Evolutionary conservation across 2,888 invertebrate genomes (phyloP).

Genomic region (Timandra comae): DNA sequence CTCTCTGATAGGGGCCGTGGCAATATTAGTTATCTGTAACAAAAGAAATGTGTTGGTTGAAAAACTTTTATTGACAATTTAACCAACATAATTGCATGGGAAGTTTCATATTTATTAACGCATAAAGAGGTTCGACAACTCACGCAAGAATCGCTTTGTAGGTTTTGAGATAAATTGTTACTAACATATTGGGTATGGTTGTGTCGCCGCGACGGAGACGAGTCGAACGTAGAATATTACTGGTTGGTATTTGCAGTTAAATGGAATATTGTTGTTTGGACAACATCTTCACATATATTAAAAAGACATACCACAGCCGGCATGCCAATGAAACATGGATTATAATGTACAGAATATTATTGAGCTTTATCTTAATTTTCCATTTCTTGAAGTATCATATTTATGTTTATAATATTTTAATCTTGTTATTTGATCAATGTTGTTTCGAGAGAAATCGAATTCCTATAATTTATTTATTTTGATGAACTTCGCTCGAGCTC

Average conservation of each 20-base stretch:
- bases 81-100: constrained; percentile 46
- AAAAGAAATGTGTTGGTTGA: constrained; percentile 53
- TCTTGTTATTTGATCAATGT: constrained; percentile 5
- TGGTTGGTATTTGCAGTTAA: constrained; percentile 17
- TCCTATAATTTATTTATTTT: too few species aligned
- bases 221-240: constrained; percentile 8
- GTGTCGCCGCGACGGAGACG: constrained; percentile 11
- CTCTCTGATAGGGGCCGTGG: constrained; percentile 56
- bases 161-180: constrained; percentile 32
- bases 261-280: constrained; percentile 9
- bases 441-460: constrained; percentile 5
- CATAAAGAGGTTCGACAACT: constrained; percentile 33
- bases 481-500: too few species aligned
- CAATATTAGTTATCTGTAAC: constrained; percentile 70
- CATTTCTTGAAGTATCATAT: constrained; percentile 14
- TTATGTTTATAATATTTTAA: constrained; percentile 17
- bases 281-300: too few species aligned
- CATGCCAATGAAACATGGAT: constrained; percentile 16
- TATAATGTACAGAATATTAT: constrained; percentile 2
- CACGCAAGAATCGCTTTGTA: constrained; percentile 37
- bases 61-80: constrained; percentile 41
- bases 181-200: constrained; percentile 29
- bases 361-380: constrained; percentile 23
- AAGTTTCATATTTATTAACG: constrained; percentile 38
- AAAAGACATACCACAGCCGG: too few species aligned